Base-by-base conservation (phyloP, 2,113 vertebrate species). In the Gymnobelideus leadbeateri region DNA sequence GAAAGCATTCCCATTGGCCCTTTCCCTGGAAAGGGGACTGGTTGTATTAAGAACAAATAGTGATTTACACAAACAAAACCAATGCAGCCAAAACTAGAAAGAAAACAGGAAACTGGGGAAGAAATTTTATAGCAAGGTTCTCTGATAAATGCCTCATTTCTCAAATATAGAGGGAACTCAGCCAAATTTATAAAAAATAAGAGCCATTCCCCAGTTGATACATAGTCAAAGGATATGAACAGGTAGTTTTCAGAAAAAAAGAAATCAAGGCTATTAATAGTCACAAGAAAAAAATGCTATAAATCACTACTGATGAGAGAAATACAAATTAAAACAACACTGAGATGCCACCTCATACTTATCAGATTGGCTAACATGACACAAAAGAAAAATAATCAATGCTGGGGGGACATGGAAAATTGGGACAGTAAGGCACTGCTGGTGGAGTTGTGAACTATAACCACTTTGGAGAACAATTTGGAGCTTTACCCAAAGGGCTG, bases 181-280 rank as follows among this genome's bases (percentile, higher is more conserved):
- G 61, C 61, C 37, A 77, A 77, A 77, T 77, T 77, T 77, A 77
- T 77, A n/a, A 77, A 77, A 77, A 77, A 77, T 77, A 77, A 77
- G 31, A 68, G 61, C 5, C 14, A 77, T 77, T 77, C 14, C 61
- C 61, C 16, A 7, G 37, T 77, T n/a, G 14, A 77, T 77, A 77
- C 1, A n/a, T n/a, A n/a, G 12, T n/a, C 14, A 77, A 77, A 77
- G 9, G 26, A 57, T 21, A 19, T n/a, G 14, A 77, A n/a, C 14
- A 68, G 61, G 4, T 14, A n/a, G 61, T 19, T 77, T 77, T 77
- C 61, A n/a, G 37, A n/a, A 77, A n/a, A 77, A n/a, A 77, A 77
- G 12, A n/a, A 77, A 77, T 77, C 61, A n/a, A 77, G n/a, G 1
- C 61, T 77, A 77, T 77, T 37, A 77, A 61, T 61, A 61, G 57